Conservation (phyloP, 2,113 vertebrate genomes). For the Motacilla alba region DNA sequence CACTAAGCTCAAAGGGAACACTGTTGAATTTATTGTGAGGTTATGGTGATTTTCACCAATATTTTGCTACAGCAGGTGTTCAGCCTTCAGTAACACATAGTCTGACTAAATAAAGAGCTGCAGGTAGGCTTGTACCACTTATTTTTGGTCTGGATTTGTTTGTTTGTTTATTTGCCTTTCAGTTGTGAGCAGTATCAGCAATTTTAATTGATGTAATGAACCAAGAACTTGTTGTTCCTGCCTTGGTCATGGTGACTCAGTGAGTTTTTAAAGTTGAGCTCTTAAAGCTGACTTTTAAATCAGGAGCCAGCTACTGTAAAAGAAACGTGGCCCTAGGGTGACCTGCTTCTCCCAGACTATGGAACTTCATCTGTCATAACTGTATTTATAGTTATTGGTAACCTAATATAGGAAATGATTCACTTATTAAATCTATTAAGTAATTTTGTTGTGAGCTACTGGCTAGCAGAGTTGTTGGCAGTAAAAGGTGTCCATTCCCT, state of each 20-base stretch:
- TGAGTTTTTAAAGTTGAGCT: not conserved
- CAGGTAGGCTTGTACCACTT: not conserved
- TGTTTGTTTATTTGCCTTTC: not conserved
- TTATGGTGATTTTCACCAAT: not conserved
- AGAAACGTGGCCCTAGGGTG: not conserved
- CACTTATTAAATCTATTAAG: slow-evolving; percentile 18
- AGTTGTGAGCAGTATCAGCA: not conserved
- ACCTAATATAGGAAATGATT: slow-evolving; percentile 30
- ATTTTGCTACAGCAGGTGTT: not conserved
- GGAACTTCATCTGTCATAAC: not conserved
- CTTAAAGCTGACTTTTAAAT: not conserved
- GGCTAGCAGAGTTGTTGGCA: not conserved
- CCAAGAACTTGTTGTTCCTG: not conserved
- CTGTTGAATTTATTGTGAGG: not conserved
- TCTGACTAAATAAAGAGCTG: not conserved
- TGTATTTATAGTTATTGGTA: slow-evolving; percentile 33
- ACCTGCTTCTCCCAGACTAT: not conserved
- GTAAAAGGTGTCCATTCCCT: not conserved
- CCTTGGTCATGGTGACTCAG: not conserved
- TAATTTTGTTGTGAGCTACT: slow-evolving; percentile 14
- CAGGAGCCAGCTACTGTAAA: not conserved
- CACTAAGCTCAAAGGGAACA: not conserved
- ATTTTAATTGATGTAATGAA: not conserved
- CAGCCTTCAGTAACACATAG: not conserved
- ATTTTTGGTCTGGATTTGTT: not conserved